phyloP scores from a whole-genome alignment of 2,113 vertebrate genomes.

The Sebastes fasciatus region DNA sequence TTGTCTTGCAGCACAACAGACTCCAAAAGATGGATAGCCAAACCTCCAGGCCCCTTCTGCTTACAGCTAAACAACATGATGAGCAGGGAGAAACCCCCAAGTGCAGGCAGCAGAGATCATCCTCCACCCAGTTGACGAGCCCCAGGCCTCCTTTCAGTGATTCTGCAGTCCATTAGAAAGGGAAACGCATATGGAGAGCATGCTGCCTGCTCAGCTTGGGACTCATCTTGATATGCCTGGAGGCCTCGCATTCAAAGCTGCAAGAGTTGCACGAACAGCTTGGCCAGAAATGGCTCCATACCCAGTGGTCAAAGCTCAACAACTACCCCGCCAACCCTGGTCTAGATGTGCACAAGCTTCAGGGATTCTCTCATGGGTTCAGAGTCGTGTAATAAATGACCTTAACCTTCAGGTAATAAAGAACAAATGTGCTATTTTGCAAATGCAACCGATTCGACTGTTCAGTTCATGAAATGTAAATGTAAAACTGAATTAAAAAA shows the following conservation, averaged over 20 bases:
- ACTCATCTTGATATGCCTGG: slow-evolving; percentile 48
- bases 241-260: slow-evolving; percentile 50
- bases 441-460: too few relatives aligned
- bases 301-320: slow-evolving; percentile 42
- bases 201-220: slow-evolving; percentile 51
- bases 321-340: neutral
- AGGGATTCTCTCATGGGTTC: neutral
- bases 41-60: slow-evolving; percentile 20
- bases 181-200: slow-evolving; percentile 41
- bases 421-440: neutral
- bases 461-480: too few relatives aligned
- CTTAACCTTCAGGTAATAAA: slow-evolving; percentile 1
- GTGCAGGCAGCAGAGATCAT: slow-evolving; percentile 47
- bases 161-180: slow-evolving; percentile 64
- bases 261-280: slow-evolving; percentile 32
- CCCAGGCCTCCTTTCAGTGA: slow-evolving; percentile 50
- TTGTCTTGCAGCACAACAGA: slow-evolving; percentile 30
- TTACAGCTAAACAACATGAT: slow-evolving; percentile 57
- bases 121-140: slow-evolving; percentile 54
- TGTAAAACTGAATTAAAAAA: too few relatives aligned
- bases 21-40: slow-evolving; percentile 49
- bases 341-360: slow-evolving; percentile 11
- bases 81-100: slow-evolving; percentile 45
- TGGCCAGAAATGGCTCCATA: slow-evolving; percentile 22
- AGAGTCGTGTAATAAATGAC: neutral